These are phyloP conservation scores for Ammodytes marinus DNA, from an alignment of 2,113 vertebrate species.

Conservation along the genomic window DNA sequence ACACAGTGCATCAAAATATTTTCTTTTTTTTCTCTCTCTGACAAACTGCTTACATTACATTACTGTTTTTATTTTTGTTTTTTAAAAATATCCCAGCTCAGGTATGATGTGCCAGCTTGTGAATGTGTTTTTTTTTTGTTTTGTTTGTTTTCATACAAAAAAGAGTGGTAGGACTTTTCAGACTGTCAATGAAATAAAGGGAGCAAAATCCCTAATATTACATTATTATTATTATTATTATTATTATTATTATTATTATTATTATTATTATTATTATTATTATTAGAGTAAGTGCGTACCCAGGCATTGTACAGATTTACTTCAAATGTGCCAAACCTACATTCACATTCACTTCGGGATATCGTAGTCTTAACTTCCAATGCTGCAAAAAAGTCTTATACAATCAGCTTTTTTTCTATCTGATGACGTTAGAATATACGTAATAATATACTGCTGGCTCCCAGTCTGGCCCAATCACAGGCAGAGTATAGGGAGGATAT, in stretches of 20 bases:
- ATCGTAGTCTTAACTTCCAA: constrained; percentile 81
- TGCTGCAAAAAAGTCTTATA: constrained; percentile 95
- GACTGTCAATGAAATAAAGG: constrained; percentile 78
- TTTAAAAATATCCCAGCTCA: constrained; percentile 93
- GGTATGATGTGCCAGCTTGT: constrained; percentile 99
- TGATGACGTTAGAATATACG: constrained; percentile 36
- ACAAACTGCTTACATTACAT: constrained; percentile 94
- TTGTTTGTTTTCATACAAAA: constrained; percentile 87
- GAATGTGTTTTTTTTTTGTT: constrained; percentile 91
- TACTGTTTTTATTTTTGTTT: constrained; percentile 92
- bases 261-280: constrained; percentile 77
- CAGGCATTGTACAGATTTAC: constrained; percentile 85
- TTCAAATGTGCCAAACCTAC: constrained; percentile 96
- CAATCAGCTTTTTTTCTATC: constrained; percentile 84
- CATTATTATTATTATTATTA: constrained; percentile 63
- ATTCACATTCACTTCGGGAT: constrained; percentile 75
- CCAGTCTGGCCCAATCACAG: constrained; percentile 50
- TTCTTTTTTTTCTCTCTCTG: constrained; percentile 45
- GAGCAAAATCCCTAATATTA: constrained; percentile 64
- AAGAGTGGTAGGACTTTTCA: constrained; percentile 81
- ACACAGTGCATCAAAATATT: constrained; percentile 77
- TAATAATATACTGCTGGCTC: constrained; percentile 39
- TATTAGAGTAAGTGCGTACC: constrained; percentile 36
- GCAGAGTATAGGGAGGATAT: constrained; percentile 63
- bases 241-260: constrained; percentile 77